These are phyloP conservation scores for Caenorhabditis wallacei DNA, from an alignment of 2,888 invertebrate genomes.

Conservation along the genomic window DNA sequence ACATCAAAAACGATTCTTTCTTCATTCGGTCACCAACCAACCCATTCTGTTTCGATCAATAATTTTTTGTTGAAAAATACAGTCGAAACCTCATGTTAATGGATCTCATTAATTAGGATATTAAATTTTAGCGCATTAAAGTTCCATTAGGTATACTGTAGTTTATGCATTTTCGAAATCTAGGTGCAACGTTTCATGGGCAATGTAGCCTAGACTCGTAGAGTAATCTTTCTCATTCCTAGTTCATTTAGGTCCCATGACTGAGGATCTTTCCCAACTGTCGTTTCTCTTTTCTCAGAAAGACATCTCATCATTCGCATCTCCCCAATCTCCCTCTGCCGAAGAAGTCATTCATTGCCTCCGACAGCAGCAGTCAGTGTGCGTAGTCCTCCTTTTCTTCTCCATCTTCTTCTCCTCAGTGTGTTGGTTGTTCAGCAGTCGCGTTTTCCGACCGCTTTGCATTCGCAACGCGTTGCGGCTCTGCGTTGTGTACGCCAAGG, in stretches of 20 bases:
- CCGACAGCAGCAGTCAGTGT: slow-evolving; percentile 52
- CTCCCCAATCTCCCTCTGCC: slow-evolving; percentile 30
- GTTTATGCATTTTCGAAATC: neutral
- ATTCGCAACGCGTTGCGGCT: slow-evolving; percentile 68
- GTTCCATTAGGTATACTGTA: slow-evolving; percentile 12
- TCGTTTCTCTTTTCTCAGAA: slow-evolving; percentile 29
- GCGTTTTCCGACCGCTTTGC: slow-evolving; percentile 65
- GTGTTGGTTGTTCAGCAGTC: slow-evolving; percentile 59
- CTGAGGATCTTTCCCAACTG: slow-evolving; percentile 36
- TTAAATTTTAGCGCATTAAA: neutral
- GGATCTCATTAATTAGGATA: neutral
- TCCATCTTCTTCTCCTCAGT: slow-evolving; percentile 28
- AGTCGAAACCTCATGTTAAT: neutral
- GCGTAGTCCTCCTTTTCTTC: slow-evolving; percentile 31
- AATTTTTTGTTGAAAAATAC: neutral
- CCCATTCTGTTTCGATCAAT: slow-evolving; percentile 44
- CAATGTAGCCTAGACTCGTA: neutral
- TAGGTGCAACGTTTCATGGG: neutral
- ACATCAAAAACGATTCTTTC: slow-evolving; percentile 64
- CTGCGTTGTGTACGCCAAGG: slow-evolving; percentile 63
- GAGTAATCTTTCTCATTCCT: neutral
- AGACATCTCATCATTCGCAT: slow-evolving; percentile 58
- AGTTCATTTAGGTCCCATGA: slow-evolving; percentile 18
- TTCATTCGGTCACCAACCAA: slow-evolving; percentile 37
- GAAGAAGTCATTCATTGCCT: slow-evolving; percentile 59